Percentiles rank a stretch among this genome's conserved stretches.
Conservation (phyloP, 1,140 invertebrate genomes). For the Sesamia nonagrioides region DNA sequence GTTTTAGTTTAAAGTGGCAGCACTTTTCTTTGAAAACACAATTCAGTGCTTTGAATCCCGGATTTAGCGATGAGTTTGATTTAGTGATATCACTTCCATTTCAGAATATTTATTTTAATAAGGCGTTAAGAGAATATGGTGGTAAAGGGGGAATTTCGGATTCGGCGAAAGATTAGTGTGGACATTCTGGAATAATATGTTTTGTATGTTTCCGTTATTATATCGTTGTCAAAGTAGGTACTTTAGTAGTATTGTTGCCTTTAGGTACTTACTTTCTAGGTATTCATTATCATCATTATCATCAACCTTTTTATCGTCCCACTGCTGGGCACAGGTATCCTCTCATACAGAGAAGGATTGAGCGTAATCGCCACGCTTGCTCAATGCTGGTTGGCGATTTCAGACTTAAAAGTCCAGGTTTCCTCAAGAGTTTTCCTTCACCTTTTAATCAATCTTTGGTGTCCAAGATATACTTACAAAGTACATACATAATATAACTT, state of each 20-base stretch:
- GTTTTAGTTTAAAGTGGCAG: not conserved
- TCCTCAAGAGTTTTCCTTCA: no score
- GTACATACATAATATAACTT: no score
- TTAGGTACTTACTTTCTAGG: no score
- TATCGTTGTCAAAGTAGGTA: not conserved
- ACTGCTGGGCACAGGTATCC: no score
- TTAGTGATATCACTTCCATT: slow-evolving; percentile 55
- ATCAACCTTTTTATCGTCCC: no score
- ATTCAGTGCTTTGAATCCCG: slow-evolving; percentile 49
- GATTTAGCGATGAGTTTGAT: slow-evolving; percentile 52
- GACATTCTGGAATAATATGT: not conserved
- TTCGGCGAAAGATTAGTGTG: slow-evolving; percentile 38
- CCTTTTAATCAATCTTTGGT: no score
- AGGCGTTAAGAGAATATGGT: slow-evolving; percentile 57
- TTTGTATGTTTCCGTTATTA: not conserved
- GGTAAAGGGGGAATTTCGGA: slow-evolving; percentile 12
- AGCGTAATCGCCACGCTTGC: no score
- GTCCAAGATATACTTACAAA: no score
- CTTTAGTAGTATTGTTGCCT: not conserved
- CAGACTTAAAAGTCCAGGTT: no score
- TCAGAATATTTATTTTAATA: slow-evolving; percentile 68
- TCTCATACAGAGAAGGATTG: no score
- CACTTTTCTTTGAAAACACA: slow-evolving; percentile 14
- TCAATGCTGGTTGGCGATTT: no score
- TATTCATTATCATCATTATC: no score